These are phyloP conservation scores for Ginglymostoma cirratum DNA, from an alignment of 2,113 vertebrate genomes.

Conservation along the genomic window DNA sequence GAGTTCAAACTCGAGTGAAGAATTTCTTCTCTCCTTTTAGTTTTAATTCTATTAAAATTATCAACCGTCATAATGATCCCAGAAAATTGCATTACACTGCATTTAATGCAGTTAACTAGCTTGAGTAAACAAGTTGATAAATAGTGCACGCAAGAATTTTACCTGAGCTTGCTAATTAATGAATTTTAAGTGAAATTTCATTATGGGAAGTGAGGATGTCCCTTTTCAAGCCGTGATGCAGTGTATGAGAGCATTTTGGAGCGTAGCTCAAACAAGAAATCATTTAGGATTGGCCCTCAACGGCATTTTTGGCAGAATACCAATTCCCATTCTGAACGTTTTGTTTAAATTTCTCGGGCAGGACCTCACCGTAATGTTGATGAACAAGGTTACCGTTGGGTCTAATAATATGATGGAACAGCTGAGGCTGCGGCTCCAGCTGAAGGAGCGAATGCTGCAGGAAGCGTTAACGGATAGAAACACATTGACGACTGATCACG, in stretches of 20 bases:
- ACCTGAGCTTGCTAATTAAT: neutral
- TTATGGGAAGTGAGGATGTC: neutral
- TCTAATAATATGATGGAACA: conserved; percentile 64
- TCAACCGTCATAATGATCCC: neutral
- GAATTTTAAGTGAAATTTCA: neutral
- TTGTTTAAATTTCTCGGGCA: conserved; percentile 43
- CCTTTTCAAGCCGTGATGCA: neutral
- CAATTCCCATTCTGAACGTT: neutral
- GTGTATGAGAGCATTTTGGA: neutral
- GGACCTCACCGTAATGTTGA: conserved; percentile 70
- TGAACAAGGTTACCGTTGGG: conserved; percentile 61
- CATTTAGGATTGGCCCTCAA: neutral
- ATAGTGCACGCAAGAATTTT: neutral
- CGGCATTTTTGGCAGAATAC: neutral
- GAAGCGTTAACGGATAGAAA: conserved; percentile 67
- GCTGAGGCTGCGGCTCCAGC: conserved; percentile 70
- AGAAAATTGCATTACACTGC: neutral
- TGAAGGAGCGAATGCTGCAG: conserved; percentile 80
- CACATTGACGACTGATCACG: conserved; percentile 62
- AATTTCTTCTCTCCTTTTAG: neutral
- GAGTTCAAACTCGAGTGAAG: neutral
- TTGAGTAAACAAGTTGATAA: neutral
- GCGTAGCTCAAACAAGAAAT: neutral
- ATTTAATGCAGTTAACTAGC: neutral
- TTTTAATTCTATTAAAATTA: neutral